A percentile compares a stretch with the other conserved stretches of the same genome.
Conservation (phyloP, 2,888 invertebrate genomes). For the Trachelus tabidus region DNA sequence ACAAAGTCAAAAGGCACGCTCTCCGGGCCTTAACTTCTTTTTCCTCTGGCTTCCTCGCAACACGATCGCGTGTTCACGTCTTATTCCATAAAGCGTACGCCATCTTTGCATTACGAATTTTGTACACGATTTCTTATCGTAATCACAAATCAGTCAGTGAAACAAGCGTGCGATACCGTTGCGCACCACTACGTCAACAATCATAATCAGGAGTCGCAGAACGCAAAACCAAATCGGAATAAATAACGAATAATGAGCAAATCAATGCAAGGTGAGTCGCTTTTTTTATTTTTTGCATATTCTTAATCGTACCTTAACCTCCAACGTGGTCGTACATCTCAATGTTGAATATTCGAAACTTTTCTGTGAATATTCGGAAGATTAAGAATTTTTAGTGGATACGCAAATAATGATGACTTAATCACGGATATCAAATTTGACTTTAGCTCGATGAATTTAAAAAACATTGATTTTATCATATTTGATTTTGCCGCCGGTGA, state of each 20-base stretch:
- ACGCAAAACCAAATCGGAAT: neutral
- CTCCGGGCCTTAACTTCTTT: neutral
- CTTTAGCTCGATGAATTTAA: neutral
- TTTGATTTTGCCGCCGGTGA: neutral
- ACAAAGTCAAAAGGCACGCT: conserved; percentile 25
- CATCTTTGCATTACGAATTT: neutral
- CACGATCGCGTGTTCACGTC: neutral
- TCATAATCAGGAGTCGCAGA: neutral
- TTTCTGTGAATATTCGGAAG: neutral
- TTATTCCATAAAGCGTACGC: neutral
- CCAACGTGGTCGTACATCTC: neutral
- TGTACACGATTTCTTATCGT: neutral
- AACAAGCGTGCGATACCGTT: neutral
- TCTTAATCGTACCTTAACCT: neutral
- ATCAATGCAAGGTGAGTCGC: conserved; percentile 54
- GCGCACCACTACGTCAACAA: neutral
- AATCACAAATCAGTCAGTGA: neutral
- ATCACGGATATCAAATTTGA: neutral
- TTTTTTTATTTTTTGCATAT: neutral
- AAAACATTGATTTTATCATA: neutral
- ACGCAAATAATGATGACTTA: neutral
- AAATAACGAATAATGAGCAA: conserved; percentile 48
- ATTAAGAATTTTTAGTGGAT: neutral
- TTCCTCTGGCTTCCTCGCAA: neutral
- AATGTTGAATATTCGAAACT: neutral